These are phyloP conservation scores for Coptodon rendalli DNA, from an alignment of 2,113 vertebrate species.

Conservation along the genomic window DNA sequence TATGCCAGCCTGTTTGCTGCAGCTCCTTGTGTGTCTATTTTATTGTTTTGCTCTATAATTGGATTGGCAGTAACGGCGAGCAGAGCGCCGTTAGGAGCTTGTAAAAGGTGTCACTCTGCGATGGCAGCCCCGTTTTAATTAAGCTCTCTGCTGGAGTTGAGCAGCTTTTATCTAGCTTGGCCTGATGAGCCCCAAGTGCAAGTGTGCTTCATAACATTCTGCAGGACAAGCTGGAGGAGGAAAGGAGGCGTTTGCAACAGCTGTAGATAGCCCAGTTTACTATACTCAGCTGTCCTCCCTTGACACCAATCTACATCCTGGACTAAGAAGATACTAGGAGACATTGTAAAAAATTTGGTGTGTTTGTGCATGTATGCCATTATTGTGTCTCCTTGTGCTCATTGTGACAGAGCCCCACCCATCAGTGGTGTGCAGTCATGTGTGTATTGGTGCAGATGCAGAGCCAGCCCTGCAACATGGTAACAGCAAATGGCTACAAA, in stretches of 20 bases:
- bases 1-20: conserved; percentile 36
- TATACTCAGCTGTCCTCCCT: conserved; percentile 13
- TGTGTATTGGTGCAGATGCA: conserved; percentile 34
- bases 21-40: conserved; percentile 42
- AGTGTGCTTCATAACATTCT: not conserved
- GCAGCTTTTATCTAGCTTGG: conserved; percentile 53
- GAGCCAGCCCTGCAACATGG: conserved; percentile 21
- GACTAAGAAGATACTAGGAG: conserved; percentile 26
- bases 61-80: conserved; percentile 63
- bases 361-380: not conserved
- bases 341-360: conserved; percentile 10
- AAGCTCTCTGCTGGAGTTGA: conserved; percentile 75
- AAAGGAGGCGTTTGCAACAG: conserved; percentile 15
- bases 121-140: conserved; percentile 73
- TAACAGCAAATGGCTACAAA: not conserved
- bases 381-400: conserved; percentile 17
- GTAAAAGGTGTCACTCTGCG: conserved; percentile 55
- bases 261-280: conserved; percentile 32
- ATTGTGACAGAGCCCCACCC: conserved; percentile 51
- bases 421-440: conserved; percentile 35
- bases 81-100: conserved; percentile 61
- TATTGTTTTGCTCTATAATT: conserved; percentile 66
- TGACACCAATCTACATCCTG: conserved; percentile 6
- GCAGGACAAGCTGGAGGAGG: conserved; percentile 3
- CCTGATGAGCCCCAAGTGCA: conserved; percentile 52